These are phyloP conservation scores for Monoplex corrugatus DNA, from an alignment of 2,888 invertebrate genomes.

Conservation along the genomic window DNA sequence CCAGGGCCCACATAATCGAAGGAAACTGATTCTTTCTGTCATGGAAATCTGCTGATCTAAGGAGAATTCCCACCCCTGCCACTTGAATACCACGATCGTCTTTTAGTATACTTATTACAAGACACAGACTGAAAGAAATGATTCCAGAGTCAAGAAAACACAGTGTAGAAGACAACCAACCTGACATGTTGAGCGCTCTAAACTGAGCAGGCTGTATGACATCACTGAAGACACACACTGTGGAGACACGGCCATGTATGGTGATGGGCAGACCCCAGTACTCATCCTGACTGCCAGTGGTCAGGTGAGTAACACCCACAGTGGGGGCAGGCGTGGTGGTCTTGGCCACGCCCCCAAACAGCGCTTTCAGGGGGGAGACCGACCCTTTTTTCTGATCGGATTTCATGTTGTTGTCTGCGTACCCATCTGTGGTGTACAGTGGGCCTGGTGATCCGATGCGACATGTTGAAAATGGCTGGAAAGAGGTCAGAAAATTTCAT, in stretches of 20 bases:
- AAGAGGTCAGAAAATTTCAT: too few relatives aligned
- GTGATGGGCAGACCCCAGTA: conserved; percentile 84
- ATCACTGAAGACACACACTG: conserved; percentile 83
- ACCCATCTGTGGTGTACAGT: conserved; percentile 23
- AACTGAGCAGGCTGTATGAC: conserved; percentile 80
- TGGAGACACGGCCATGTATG: conserved; percentile 84
- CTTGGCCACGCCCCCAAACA: conserved; percentile 61
- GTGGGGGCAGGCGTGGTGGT: conserved; percentile 55
- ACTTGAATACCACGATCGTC: too few relatives aligned
- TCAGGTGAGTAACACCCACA: conserved; percentile 83
- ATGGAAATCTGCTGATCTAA: too few relatives aligned
- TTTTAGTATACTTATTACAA: too few relatives aligned
- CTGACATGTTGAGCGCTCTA: conserved; percentile 79
- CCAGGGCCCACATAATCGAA: too few relatives aligned
- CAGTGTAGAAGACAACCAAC: conserved; percentile 65
- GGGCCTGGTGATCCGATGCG: conserved; percentile 48
- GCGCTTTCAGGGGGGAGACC: conserved; percentile 23
- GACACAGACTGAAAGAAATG: too few relatives aligned
- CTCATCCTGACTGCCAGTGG: conserved; percentile 84
- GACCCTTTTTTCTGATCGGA: background rate
- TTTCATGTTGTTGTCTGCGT: background rate
- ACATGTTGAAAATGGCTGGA: conserved; percentile 44
- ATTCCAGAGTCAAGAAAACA: too few relatives aligned
- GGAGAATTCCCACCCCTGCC: too few relatives aligned
- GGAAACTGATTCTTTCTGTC: too few relatives aligned